phyloP scores from a whole-genome alignment of 2,113 vertebrate genomes.

The Tetraodon nigroviridis region DNA sequence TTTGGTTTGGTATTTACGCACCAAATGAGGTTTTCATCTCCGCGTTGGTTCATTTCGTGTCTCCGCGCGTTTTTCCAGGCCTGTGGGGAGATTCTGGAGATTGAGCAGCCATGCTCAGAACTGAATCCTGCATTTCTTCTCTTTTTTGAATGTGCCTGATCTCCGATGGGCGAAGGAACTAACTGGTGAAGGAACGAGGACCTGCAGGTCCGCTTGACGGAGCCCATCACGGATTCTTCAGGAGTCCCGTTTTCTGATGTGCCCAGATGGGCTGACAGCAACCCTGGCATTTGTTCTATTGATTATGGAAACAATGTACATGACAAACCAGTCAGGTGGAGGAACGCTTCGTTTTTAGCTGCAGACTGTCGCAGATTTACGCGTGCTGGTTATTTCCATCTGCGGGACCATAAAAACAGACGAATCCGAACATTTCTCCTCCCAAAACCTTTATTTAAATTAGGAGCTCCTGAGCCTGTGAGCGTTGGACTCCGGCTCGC shows the following conservation, averaged over 20 bases:
- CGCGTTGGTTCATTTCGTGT: conserved; percentile 1
- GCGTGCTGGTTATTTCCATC: conserved; percentile 24
- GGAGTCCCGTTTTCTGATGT: background rate
- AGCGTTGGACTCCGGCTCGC: too few species aligned
- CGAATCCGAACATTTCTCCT: too few species aligned
- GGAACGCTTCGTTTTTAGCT: background rate
- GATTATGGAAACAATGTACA: background rate
- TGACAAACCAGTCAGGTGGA: background rate
- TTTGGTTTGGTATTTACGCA: conserved; percentile 34
- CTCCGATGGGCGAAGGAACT: conserved; percentile 46
- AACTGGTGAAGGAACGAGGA: conserved; percentile 41
- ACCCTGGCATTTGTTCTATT: background rate
- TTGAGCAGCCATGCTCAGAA: conserved; percentile 1
- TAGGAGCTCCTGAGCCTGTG: too few species aligned
- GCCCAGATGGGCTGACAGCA: background rate
- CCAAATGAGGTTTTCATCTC: conserved; percentile 38
- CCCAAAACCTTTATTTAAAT: background rate
- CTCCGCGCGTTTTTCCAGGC: background rate
- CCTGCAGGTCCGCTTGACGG: conserved; percentile 27
- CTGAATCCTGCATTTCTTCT: background rate
- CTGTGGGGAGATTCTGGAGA: conserved; percentile 14
- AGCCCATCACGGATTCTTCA: conserved; percentile 9
- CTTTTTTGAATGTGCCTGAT: conserved; percentile 11
- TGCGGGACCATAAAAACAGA: background rate
- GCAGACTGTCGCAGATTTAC: background rate